A percentile compares a stretch with the other conserved stretches of the same genome.
Conservation (phyloP, 2,113 vertebrate species). For the Sciurus niger region DNA sequence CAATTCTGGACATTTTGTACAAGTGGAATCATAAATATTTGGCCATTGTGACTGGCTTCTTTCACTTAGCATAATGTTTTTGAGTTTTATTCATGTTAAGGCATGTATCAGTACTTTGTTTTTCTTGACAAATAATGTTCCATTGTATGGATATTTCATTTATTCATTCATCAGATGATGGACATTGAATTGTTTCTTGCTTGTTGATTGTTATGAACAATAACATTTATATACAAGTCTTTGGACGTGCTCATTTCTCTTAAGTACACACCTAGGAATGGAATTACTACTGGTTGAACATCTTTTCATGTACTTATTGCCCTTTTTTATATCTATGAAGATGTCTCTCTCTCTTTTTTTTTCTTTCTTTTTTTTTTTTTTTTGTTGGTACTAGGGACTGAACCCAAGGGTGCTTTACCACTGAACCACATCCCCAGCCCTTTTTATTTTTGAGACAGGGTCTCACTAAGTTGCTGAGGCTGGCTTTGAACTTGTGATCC, state of each 20-base stretch:
- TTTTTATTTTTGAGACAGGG: too few relatives aligned
- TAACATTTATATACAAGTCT: neutral
- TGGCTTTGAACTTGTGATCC: too few relatives aligned
- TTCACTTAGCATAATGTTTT: constrained; percentile 29
- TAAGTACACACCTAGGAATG: neutral
- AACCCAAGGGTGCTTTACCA: too few relatives aligned
- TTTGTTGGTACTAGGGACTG: too few relatives aligned
- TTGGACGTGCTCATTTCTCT: constrained; percentile 20
- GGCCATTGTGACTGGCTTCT: neutral
- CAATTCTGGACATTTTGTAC: constrained; percentile 23
- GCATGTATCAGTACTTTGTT: neutral
- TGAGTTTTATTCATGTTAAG: neutral
- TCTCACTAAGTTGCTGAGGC: too few relatives aligned
- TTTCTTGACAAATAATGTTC: neutral
- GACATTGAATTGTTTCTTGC: neutral
- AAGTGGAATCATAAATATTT: neutral
- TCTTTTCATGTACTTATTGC: neutral
- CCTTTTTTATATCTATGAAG: neutral
- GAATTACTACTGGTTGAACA: neutral
- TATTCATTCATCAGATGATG: neutral
- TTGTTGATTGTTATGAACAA: neutral
- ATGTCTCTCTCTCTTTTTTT: neutral
- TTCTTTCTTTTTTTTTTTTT: too few relatives aligned
- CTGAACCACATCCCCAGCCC: too few relatives aligned
- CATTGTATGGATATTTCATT: neutral